Evolutionary conservation across 2,113 vertebrate genomes (phyloP).

Genomic region (Charadrius vociferus): DNA sequence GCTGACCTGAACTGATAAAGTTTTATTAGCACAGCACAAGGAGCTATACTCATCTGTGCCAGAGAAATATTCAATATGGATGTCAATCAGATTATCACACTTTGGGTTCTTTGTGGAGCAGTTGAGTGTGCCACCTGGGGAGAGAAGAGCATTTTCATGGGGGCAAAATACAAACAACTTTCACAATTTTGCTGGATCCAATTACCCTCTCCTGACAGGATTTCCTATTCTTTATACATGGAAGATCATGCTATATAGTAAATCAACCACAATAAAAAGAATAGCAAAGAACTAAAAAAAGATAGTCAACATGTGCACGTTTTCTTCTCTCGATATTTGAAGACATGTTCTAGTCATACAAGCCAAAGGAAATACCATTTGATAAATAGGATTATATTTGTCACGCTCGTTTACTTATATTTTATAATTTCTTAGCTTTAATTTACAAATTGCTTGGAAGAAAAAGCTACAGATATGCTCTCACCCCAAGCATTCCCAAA

Average conservation of each 20-base stretch:
- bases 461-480: neutral
- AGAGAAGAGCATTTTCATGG: neutral
- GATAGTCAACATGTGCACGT: neutral
- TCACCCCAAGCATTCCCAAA: neutral
- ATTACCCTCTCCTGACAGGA: neutral
- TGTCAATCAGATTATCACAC: neutral
- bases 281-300: neutral
- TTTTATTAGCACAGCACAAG: neutral
- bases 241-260: neutral
- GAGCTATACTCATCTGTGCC: neutral
- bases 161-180: neutral
- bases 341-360: neutral
- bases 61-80: neutral
- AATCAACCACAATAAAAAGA: neutral
- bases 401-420: neutral
- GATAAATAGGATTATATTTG: neutral
- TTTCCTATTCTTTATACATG: neutral
- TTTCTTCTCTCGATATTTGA: neutral
- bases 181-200: neutral
- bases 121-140: neutral
- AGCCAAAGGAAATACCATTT: neutral
- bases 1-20: neutral
- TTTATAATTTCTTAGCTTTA: neutral
- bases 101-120: neutral
- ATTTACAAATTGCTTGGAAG: neutral